Evolutionary conservation across 2,113 vertebrate species (phyloP).

Genomic region (Pterocles gutturalis): DNA sequence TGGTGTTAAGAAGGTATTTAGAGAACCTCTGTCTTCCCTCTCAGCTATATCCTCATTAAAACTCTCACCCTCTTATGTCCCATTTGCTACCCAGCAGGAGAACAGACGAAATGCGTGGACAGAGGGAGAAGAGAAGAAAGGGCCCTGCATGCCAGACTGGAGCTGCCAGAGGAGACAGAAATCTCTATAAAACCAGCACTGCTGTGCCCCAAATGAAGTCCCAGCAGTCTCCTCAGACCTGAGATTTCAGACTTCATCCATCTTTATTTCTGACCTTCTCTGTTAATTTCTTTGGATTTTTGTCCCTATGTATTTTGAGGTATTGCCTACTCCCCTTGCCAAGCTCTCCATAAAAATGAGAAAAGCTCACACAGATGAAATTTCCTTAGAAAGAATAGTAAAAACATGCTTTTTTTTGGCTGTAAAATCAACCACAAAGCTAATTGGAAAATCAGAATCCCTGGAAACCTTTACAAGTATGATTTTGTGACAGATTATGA

Average conservation of each 20-base stretch:
- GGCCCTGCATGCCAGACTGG: background rate
- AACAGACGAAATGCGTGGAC: background rate
- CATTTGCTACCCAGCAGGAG: background rate
- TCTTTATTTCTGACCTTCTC: background rate
- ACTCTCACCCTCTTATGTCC: background rate
- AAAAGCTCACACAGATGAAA: background rate
- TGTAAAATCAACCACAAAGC: background rate
- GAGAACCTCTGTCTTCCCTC: background rate
- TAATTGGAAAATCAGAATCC: background rate
- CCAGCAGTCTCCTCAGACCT: background rate
- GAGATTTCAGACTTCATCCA: background rate
- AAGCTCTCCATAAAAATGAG: background rate
- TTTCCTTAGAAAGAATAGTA: background rate
- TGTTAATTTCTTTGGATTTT: background rate
- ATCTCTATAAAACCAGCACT: background rate
- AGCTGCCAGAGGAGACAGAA: background rate
- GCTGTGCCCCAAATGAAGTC: background rate
- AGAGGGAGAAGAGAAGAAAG: background rate
- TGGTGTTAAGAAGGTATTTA: background rate
- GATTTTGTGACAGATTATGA: background rate
- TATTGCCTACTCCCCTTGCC: background rate
- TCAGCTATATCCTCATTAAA: background rate
- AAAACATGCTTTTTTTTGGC: background rate
- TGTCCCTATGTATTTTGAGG: background rate
- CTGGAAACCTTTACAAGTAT: background rate